phyloP scores from a whole-genome alignment of 1,140 invertebrate genomes.

The Trissolcus basalis region DNA sequence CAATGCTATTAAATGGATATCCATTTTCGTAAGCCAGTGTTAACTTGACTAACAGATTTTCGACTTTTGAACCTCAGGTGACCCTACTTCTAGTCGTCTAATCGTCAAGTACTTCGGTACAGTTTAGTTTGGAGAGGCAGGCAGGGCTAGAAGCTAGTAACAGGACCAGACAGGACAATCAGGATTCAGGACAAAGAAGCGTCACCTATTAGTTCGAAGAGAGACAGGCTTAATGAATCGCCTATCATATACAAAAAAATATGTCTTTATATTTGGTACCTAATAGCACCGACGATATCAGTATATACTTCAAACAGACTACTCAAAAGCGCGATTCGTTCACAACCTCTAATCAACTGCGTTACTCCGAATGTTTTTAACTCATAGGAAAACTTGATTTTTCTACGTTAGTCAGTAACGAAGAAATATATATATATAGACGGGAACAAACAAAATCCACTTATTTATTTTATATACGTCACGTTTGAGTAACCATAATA shows the following conservation, averaged over 20 bases:
- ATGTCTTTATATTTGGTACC: conserved; percentile 61
- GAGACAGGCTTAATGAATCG: conserved; percentile 64
- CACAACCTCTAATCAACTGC: background rate
- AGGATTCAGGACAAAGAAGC: conserved; percentile 71
- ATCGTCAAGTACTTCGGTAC: conserved; percentile 74
- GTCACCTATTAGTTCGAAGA: conserved; percentile 70
- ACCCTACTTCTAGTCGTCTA: conserved; percentile 76
- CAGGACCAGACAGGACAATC: conserved; percentile 72
- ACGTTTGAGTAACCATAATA: background rate
- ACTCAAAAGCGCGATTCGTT: conserved; percentile 3
- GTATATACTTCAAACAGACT: conserved; percentile 54
- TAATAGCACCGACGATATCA: conserved; percentile 64
- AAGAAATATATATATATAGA: background rate
- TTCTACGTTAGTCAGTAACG: background rate
- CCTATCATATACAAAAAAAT: conserved; percentile 57
- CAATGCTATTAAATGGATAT: conserved; percentile 52
- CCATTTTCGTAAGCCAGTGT: conserved; percentile 49
- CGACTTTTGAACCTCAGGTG: conserved; percentile 77
- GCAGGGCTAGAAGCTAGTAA: conserved; percentile 73
- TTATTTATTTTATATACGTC: conserved; percentile 1
- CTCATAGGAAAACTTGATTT: background rate
- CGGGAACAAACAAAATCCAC: background rate
- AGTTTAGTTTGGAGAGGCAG: conserved; percentile 74
- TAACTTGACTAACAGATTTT: conserved; percentile 74
- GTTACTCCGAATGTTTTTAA: background rate